Percentiles rank a stretch among this genome's conserved stretches.
Conservation (phyloP, 2,113 vertebrate species). For the Petromus typicus region DNA sequence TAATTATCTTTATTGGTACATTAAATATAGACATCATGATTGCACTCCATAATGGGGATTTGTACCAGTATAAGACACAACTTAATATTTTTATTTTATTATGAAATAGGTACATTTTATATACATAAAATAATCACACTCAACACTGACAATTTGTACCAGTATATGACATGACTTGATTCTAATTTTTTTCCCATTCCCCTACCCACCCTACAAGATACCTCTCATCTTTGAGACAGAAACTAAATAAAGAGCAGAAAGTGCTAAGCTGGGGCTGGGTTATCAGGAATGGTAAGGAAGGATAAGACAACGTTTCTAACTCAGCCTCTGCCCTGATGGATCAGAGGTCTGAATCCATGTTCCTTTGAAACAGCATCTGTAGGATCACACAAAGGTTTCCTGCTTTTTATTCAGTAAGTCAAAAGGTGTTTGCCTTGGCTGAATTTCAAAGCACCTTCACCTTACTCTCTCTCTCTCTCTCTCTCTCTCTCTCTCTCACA, state of each 20-base stretch:
- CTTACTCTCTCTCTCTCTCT: too few species aligned
- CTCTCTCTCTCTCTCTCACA: too few species aligned
- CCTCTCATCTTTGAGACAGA: neutral
- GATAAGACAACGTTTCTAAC: neutral
- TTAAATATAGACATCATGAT: too few species aligned
- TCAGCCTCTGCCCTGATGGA: neutral
- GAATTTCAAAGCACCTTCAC: neutral
- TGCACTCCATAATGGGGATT: too few species aligned
- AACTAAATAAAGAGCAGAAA: neutral
- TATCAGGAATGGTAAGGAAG: neutral
- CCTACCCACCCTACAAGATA: too few species aligned
- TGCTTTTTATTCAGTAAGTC: neutral
- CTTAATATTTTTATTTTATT: too few species aligned
- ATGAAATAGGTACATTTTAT: too few species aligned
- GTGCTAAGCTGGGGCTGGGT: neutral
- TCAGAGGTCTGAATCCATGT: neutral
- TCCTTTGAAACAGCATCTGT: neutral
- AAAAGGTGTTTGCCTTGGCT: neutral
- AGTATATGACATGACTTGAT: too few species aligned
- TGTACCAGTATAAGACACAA: too few species aligned
- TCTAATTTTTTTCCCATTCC: too few species aligned
- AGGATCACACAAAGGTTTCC: neutral
- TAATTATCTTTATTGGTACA: too few species aligned
- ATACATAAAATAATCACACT: neutral
- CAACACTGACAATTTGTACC: too few species aligned